Evolutionary conservation across 2,113 vertebrate species (phyloP).

Genomic region (Mobula birostris): DNA sequence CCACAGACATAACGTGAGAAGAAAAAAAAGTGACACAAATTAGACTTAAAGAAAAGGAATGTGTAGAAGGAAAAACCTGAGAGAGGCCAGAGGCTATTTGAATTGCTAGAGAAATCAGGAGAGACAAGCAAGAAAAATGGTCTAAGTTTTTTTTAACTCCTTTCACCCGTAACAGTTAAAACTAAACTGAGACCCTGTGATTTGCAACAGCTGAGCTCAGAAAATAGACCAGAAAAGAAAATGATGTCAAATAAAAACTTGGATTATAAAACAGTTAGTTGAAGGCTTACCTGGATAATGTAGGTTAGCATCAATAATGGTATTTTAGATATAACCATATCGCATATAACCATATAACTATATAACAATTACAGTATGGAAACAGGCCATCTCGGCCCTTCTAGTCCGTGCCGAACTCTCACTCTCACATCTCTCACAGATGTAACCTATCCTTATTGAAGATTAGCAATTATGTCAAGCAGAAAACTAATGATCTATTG

Average conservation of each 20-base stretch:
- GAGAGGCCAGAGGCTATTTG: not conserved
- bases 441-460: not conserved
- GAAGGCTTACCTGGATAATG: not conserved
- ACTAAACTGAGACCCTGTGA: not conserved
- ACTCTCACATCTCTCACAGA: not conserved
- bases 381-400: too few relatives aligned
- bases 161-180: not conserved
- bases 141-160: not conserved
- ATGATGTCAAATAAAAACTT: not conserved
- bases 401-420: too few relatives aligned
- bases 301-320: not conserved
- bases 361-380: too few relatives aligned
- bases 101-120: not conserved
- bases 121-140: not conserved
- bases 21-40: not conserved
- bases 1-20: not conserved
- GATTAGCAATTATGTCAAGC: not conserved
- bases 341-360: too few relatives aligned
- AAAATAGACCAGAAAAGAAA: not conserved
- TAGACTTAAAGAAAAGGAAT: not conserved
- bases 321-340: not conserved
- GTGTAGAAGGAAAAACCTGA: not conserved
- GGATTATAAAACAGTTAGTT: not conserved
- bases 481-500: not conserved
- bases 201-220: not conserved